phyloP scores from a whole-genome alignment of 2,888 invertebrate species.

The Andrena bucephala region DNA sequence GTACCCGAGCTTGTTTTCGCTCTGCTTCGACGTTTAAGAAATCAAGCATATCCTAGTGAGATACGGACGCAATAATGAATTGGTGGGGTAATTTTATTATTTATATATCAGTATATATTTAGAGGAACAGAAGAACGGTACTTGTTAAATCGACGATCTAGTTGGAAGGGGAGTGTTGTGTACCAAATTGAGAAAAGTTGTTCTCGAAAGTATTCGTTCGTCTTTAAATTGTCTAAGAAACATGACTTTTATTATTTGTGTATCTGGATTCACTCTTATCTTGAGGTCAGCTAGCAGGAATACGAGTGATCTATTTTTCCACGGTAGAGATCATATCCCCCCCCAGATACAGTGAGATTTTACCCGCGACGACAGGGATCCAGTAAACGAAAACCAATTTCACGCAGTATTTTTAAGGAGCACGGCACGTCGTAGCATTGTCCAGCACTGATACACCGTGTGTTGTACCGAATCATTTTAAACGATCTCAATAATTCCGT shows the following conservation, averaged over 20 bases:
- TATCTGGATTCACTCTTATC: neutral
- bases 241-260: neutral
- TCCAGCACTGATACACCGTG: slow-evolving; percentile 58
- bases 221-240: neutral
- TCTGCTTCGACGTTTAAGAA: slow-evolving; percentile 11
- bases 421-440: slow-evolving; percentile 39
- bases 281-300: neutral
- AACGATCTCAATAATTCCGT: slow-evolving; percentile 62
- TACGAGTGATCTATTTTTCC: slow-evolving; percentile 3
- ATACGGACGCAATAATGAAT: neutral
- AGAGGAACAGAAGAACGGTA: neutral
- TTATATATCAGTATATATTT: slow-evolving; percentile 6
- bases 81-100: slow-evolving; percentile 3
- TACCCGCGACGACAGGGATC: neutral
- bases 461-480: slow-evolving; percentile 50
- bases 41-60: slow-evolving; percentile 2
- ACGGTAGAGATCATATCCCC: neutral
- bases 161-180: neutral
- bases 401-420: neutral
- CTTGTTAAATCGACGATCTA: neutral
- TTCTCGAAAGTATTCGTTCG: slow-evolving; percentile 21
- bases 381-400: neutral
- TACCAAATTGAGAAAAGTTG: neutral
- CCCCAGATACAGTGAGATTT: neutral
- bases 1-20: neutral